phyloP scores from a whole-genome alignment of 2,113 vertebrate species.

The Sciurus niger region DNA sequence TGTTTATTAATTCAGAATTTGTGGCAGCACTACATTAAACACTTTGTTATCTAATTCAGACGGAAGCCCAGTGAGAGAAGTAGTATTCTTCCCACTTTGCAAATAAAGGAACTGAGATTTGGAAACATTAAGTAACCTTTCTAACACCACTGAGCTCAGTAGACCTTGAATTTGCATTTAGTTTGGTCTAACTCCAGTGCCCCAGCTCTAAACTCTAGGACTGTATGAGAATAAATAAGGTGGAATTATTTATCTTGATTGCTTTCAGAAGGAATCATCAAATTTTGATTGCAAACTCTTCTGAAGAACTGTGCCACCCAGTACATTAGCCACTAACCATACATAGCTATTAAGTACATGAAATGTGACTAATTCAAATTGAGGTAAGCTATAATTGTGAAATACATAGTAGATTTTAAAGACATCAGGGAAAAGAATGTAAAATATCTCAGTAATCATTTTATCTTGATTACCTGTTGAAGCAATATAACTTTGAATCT shows the following conservation, averaged over 20 bases:
- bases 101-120: background rate
- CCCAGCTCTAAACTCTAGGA: background rate
- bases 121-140: background rate
- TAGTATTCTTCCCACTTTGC: background rate
- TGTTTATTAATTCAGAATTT: background rate
- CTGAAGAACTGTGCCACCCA: background rate
- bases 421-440: background rate
- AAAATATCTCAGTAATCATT: constrained; percentile 11
- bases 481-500: background rate
- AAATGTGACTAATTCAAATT: background rate
- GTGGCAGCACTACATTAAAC: background rate
- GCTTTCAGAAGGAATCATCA: background rate
- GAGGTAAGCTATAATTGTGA: background rate
- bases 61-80: background rate
- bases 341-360: background rate
- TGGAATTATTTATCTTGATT: background rate
- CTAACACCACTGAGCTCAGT: background rate
- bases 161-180: constrained; percentile 20
- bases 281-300: background rate
- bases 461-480: background rate
- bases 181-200: background rate
- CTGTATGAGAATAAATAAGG: background rate
- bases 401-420: background rate
- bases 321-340: background rate
- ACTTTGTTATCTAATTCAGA: constrained; percentile 6